Evolutionary conservation across 2,888 invertebrate species (phyloP), one percentile per base, ranked within the genome.

Genomic region (Drosophila robusta): DNA sequence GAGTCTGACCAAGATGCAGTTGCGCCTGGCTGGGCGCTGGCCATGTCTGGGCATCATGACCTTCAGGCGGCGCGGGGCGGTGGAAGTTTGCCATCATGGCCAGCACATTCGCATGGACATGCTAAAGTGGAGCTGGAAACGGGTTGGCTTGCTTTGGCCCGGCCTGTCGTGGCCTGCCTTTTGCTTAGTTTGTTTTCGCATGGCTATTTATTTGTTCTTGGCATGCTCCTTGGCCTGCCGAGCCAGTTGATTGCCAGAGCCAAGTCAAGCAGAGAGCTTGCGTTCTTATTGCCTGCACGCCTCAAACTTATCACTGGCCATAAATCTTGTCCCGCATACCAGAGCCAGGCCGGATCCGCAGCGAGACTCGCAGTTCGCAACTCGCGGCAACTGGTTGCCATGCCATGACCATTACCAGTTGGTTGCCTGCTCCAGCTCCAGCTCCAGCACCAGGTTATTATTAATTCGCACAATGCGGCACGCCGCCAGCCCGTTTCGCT

Each of bases 231-330:
- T 71, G 70, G 71, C 72, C 65, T 55, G 55, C 34, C 36, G 41
- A n/a, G 55, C 29, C 51, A 46, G 66, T 56, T 67, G 66, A 67
- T 63, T 67, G 65, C 52, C 72, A 64, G 4, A 46, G 71, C 65
- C 54, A 54, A 52, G 39, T 14, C 26, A 32, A 32, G 38, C 36
- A 41, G 70, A 57, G 36, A 75, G 74, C 60, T 78, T 75, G 82
- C 62, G 82, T 88, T 88, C 86, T 88, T 83, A 86, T 86, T 83
- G 86, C 85, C 78, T 79, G 89, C 79, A 87, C 87, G 90, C 90
- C 82, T 89, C 84, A 89, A 89, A 87, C 89, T 89, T 88, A 88
- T 88, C 88, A 87, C 75, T 75, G 80, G 87, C 87, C 87, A 88
- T 88, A 88, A 88, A 88, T 88, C 90, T 89, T 80, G 78, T 78